These are phyloP conservation scores for Pristionchus pacificus DNA, from an alignment of 1,140 invertebrate species.

Conservation along the genomic window DNA sequence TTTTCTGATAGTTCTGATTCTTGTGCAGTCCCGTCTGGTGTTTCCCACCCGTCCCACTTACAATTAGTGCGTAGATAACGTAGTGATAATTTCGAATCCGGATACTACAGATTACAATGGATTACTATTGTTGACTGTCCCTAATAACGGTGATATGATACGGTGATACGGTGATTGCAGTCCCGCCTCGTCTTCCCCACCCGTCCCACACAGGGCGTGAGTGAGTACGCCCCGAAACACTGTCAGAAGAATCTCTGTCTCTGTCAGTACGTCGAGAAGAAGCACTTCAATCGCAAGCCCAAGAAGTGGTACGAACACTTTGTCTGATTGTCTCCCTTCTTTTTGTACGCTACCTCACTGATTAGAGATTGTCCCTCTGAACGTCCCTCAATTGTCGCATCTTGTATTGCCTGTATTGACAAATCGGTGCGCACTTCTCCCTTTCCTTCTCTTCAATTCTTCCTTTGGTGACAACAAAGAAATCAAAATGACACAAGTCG, in stretches of 20 bases:
- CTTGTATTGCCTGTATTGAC: no score
- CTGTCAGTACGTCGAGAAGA: constrained; percentile 27
- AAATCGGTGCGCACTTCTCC: no score
- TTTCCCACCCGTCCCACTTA: constrained; percentile 8
- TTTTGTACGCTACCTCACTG: background rate
- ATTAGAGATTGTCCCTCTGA: background rate
- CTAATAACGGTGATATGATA: no score
- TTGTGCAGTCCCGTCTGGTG: constrained; percentile 23
- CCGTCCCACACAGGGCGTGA: background rate
- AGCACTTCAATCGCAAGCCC: constrained; percentile 23
- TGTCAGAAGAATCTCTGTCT: constrained; percentile 19
- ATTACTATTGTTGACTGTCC: no score
- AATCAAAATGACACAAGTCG: no score
- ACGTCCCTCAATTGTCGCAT: background rate
- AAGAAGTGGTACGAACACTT: constrained; percentile 28
- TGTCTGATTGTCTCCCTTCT: constrained; percentile 4
- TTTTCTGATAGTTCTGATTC: no score
- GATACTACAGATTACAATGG: no score
- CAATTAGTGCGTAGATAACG: no score
- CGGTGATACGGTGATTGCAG: no score
- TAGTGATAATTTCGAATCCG: no score
- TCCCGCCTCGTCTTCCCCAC: constrained; percentile 19
- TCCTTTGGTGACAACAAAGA: no score
- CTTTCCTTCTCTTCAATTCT: no score
- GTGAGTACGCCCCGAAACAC: constrained; percentile 15